Evolutionary conservation across 2,888 invertebrate genomes (phyloP), one percentile per base, ranked within the genome.

Genomic region (Agriopis leucophaearia): DNA sequence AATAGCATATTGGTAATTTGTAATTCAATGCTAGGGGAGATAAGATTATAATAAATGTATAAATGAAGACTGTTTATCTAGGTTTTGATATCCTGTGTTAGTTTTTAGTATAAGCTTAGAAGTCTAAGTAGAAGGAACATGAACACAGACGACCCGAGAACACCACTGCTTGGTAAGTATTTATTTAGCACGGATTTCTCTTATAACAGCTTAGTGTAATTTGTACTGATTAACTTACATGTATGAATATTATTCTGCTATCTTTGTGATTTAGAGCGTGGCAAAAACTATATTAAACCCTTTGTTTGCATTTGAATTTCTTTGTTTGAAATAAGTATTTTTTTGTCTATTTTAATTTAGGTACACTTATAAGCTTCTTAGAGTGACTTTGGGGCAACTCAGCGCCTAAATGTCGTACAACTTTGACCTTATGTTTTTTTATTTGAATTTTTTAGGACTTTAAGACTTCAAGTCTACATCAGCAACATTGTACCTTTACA

Each of bases 71-170:
- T 48, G 12, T 5, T 56, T 40, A 16, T 48, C 36, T 58, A 48
- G 58, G 16, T 47, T 16, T 12, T 16, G 48, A 40, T 59, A 38
- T 47, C 8, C 18, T 40, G 16, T 40, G 18, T 42, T 50, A 59
- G 27, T 12, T 16, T 48, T 59, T 50, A 42, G 18, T 38, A 1
- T 48, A 48, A n/a, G n/a, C n/a, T n/a, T n/a, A n/a, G n/a, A n/a
- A n/a, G n/a, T n/a, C n/a, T n/a, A n/a, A 18, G 57, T 58, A 12
- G 27, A 45, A n/a, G 13, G 18, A 70, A 36, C 35, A 88, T 88
- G 88, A 81, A 85, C 42, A 69, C 68, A 8, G 81, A 87, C 69
- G 88, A 88, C 51, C 86, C 86, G 1, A 76, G 85, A 58, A 79
- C 71, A 51, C 88, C 88, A 10, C 75, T 84, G 12, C 74, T 86